Conservation (phyloP, 2,113 vertebrate species). For the Rafetus swinhoei region DNA sequence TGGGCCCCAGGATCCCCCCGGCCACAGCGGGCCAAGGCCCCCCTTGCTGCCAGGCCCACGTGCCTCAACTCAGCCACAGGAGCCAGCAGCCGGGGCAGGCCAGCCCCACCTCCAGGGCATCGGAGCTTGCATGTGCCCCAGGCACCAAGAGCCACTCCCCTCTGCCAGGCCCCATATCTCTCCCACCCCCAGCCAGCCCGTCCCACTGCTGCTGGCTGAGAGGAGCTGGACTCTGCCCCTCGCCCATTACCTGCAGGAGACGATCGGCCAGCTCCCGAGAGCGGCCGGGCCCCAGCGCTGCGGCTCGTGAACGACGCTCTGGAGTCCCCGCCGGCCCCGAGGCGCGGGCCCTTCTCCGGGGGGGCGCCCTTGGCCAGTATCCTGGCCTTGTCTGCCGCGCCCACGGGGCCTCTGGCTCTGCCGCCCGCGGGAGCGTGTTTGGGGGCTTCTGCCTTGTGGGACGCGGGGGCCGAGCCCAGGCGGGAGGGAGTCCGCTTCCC, state of each 20-base stretch:
- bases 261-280: accelerated
- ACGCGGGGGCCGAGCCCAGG: accelerated
- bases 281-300: accelerated
- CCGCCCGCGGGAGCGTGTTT: background rate
- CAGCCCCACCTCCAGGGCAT: background rate
- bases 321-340: background rate
- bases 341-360: background rate
- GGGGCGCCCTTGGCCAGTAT: slow-evolving; percentile 15
- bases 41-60: background rate
- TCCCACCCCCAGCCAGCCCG: too few species aligned
- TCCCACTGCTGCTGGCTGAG: too few species aligned
- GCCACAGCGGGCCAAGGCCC: background rate
- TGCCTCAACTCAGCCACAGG: background rate
- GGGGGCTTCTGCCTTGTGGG: slow-evolving; percentile 7
- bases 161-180: too few species aligned
- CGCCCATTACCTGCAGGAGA: slow-evolving; percentile 47
- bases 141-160: too few species aligned
- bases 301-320: background rate
- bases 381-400: slow-evolving; percentile 37
- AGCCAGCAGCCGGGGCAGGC: background rate
- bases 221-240: background rate
- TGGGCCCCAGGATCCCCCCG: background rate
- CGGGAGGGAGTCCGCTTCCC: slow-evolving; percentile 69
- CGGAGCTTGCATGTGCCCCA: too few species aligned
- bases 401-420: slow-evolving; percentile 70